These are phyloP conservation scores for Novumbra hubbsi DNA, from an alignment of 2,797 vertebrate species.

Conservation along the genomic window DNA sequence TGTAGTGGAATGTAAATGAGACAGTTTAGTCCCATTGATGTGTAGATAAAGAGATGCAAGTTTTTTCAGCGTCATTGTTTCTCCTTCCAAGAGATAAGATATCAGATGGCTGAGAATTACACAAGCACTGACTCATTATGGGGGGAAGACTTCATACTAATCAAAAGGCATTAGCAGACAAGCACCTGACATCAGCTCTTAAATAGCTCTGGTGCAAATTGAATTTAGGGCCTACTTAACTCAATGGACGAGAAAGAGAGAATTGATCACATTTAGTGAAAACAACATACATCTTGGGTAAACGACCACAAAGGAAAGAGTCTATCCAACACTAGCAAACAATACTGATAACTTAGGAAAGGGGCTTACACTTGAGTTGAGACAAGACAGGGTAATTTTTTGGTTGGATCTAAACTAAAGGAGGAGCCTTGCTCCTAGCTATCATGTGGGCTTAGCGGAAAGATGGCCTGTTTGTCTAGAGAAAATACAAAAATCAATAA, in stretches of 20 bases:
- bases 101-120: conserved; percentile 39
- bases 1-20: conserved; percentile 25
- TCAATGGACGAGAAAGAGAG: conserved; percentile 14
- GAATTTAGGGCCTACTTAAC: conserved; percentile 30
- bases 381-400: conserved; percentile 16
- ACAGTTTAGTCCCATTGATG: conserved; percentile 14
- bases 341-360: neutral
- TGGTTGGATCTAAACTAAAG: conserved; percentile 4
- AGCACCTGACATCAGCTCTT: conserved; percentile 41
- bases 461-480: conserved; percentile 30
- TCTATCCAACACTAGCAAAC: neutral
- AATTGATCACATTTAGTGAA: neutral
- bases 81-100: conserved; percentile 42
- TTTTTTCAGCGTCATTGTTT: conserved; percentile 40
- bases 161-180: conserved; percentile 54
- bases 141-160: conserved; percentile 48
- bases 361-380: neutral
- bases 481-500: conserved; percentile 43
- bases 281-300: neutral
- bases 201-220: conserved; percentile 34
- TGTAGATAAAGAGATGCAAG: conserved; percentile 23
- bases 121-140: conserved; percentile 39
- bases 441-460: neutral
- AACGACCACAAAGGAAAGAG: neutral
- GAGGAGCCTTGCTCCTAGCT: neutral